Percentiles rank a stretch among this genome's conserved stretches.
These are phyloP conservation scores for Stictocephala bisonia DNA, from an alignment of 2,888 invertebrate species.

Conservation along the genomic window DNA sequence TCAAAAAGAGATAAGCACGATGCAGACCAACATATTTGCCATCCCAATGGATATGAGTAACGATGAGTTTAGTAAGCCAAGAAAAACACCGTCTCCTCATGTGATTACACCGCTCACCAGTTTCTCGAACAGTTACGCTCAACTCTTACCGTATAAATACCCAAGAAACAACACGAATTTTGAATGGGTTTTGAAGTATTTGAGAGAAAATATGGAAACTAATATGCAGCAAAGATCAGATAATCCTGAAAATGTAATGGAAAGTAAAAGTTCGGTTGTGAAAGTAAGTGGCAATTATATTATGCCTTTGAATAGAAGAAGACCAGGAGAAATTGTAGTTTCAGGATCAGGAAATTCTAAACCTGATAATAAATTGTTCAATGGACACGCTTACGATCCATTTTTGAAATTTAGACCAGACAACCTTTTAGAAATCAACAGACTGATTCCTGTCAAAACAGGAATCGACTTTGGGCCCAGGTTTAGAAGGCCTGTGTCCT, in stretches of 20 bases:
- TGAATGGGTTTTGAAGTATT: slow-evolving; percentile 26
- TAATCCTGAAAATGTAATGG: slow-evolving; percentile 1
- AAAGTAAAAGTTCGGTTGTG: slow-evolving; percentile 10
- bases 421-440: slow-evolving; percentile 51
- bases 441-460: slow-evolving; percentile 13
- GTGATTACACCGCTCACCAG: slow-evolving; percentile 35
- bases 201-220: neutral
- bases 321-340: slow-evolving; percentile 36
- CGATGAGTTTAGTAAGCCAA: neutral
- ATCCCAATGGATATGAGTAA: slow-evolving; percentile 1
- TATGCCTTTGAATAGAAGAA: slow-evolving; percentile 37
- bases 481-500: slow-evolving; percentile 17
- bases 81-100: slow-evolving; percentile 26
- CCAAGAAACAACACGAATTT: slow-evolving; percentile 31
- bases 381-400: slow-evolving; percentile 55
- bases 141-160: slow-evolving; percentile 42
- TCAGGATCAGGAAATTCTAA: slow-evolving; percentile 22
- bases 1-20: neutral
- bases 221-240: too few species aligned
- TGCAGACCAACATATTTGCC: slow-evolving; percentile 32
- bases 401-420: slow-evolving; percentile 53
- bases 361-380: slow-evolving; percentile 34
- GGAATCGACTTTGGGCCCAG: slow-evolving; percentile 12
- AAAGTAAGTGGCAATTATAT: slow-evolving; percentile 30
- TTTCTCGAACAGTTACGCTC: slow-evolving; percentile 42